These are phyloP conservation scores for Pelodiscus sinensis DNA, from an alignment of 2,113 vertebrate genomes.

Conservation along the genomic window DNA sequence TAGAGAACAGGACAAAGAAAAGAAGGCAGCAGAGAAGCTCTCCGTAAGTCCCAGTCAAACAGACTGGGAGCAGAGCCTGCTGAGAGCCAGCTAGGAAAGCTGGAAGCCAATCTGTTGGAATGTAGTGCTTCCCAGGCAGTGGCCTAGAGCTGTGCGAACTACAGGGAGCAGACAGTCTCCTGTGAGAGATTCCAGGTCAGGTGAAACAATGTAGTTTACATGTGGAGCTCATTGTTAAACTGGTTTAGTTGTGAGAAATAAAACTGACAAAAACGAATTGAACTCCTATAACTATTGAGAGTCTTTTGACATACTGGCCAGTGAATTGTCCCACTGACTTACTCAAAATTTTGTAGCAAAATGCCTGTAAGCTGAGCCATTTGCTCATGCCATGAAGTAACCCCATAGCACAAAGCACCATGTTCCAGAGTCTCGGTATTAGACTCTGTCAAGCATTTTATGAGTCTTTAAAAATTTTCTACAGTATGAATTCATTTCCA, in stretches of 20 bases:
- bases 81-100: not conserved
- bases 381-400: not conserved
- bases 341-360: not conserved
- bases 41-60: not conserved
- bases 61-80: not conserved
- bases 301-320: fast-evolving
- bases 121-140: not conserved
- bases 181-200: not conserved
- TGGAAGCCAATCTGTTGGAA: not conserved
- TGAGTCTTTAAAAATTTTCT: not conserved
- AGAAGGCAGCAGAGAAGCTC: not conserved
- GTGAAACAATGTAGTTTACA: not conserved
- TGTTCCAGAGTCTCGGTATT: not conserved
- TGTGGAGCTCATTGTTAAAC: not conserved
- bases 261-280: not conserved
- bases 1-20: not conserved
- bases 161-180: not conserved
- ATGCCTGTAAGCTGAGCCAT: not conserved
- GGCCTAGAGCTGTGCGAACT: not conserved
- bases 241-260: not conserved
- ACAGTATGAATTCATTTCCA: not conserved
- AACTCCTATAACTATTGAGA: not conserved
- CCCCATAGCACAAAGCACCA: fast-evolving
- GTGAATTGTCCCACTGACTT: not conserved
- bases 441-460: not conserved